phyloP scores from a whole-genome alignment of 2,113 vertebrate genomes.

The Amblyopsis rosae region DNA sequence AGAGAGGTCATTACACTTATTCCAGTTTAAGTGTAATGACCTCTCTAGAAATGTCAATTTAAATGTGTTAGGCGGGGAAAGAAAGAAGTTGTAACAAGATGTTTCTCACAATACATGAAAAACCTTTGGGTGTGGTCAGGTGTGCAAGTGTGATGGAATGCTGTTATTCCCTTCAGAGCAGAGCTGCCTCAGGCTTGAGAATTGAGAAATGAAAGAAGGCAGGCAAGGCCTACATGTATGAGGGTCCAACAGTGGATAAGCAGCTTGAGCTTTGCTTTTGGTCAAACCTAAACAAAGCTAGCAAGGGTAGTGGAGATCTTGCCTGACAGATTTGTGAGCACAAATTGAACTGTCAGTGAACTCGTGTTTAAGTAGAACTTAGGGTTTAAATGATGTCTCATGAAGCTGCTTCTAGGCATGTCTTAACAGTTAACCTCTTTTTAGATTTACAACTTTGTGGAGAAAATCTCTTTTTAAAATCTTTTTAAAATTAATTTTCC shows the following conservation, averaged over 20 bases:
- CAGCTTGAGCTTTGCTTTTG: background rate
- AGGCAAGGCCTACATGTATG: slow-evolving; percentile 20
- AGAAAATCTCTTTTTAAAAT: background rate
- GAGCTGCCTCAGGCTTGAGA: slow-evolving; percentile 11
- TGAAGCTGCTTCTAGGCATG: slow-evolving; percentile 14
- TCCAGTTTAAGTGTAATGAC: too few species aligned
- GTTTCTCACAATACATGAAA: background rate
- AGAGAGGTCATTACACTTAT: too few species aligned
- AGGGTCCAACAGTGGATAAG: slow-evolving; percentile 11
- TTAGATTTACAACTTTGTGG: slow-evolving; percentile 14
- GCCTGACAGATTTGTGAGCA: background rate
- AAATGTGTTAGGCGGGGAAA: too few species aligned
- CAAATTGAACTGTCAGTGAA: background rate
- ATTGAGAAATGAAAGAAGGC: slow-evolving; percentile 16
- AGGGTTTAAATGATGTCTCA: slow-evolving; percentile 1
- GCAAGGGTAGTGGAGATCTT: slow-evolving; percentile 9
- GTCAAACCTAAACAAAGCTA: background rate
- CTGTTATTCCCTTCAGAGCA: slow-evolving; percentile 8
- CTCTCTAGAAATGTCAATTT: too few species aligned
- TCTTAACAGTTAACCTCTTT: slow-evolving; percentile 28
- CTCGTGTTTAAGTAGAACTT: slow-evolving; percentile 3
- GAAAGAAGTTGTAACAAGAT: background rate
- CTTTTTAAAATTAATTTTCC: slow-evolving; percentile 5
- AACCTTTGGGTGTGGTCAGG: slow-evolving; percentile 22
- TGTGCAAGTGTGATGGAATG: slow-evolving; percentile 51